Evolutionary conservation across 1,140 invertebrate species (phyloP).

Genomic region (Ceratoteleas bidentatus): DNA sequence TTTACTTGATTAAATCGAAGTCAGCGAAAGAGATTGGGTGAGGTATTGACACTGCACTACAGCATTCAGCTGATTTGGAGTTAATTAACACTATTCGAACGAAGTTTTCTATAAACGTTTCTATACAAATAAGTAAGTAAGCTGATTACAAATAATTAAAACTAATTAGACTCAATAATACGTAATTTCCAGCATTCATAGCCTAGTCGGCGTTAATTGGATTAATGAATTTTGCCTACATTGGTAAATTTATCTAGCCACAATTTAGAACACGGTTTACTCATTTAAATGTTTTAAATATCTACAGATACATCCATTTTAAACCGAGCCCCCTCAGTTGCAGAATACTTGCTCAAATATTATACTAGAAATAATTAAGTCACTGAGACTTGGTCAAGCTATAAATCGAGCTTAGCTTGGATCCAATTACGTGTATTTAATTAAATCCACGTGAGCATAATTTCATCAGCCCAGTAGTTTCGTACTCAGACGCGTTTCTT

Average conservation of each 20-base stretch:
- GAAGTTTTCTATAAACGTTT: neutral
- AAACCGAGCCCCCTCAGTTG: slow-evolving; percentile 5
- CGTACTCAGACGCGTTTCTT: neutral
- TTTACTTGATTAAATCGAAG: too few relatives aligned
- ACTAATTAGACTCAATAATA: slow-evolving; percentile 12
- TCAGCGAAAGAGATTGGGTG: too few relatives aligned
- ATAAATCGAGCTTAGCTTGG: slow-evolving; percentile 21
- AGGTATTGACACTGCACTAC: too few relatives aligned
- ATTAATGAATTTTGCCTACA: slow-evolving; percentile 7
- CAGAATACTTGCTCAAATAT: slow-evolving; percentile 21
- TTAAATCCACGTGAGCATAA: slow-evolving; percentile 22
- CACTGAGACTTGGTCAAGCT: slow-evolving; percentile 16
- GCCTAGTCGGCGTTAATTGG: slow-evolving; percentile 1
- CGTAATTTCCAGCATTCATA: slow-evolving; percentile 3
- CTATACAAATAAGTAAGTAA: slow-evolving; percentile 3
- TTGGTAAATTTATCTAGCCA: slow-evolving; percentile 9
- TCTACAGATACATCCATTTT: slow-evolving; percentile 10
- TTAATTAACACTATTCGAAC: too few relatives aligned
- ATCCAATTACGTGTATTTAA: slow-evolving; percentile 28
- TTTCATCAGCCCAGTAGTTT: slow-evolving; percentile 1
- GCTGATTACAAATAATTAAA: slow-evolving; percentile 4
- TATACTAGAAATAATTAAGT: slow-evolving; percentile 16
- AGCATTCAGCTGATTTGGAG: too few relatives aligned
- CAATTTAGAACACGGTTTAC: slow-evolving; percentile 8
- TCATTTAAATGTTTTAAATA: slow-evolving; percentile 11